Evolutionary conservation across 2,888 invertebrate species (phyloP).

Genomic region (Stictocephala bisonia): DNA sequence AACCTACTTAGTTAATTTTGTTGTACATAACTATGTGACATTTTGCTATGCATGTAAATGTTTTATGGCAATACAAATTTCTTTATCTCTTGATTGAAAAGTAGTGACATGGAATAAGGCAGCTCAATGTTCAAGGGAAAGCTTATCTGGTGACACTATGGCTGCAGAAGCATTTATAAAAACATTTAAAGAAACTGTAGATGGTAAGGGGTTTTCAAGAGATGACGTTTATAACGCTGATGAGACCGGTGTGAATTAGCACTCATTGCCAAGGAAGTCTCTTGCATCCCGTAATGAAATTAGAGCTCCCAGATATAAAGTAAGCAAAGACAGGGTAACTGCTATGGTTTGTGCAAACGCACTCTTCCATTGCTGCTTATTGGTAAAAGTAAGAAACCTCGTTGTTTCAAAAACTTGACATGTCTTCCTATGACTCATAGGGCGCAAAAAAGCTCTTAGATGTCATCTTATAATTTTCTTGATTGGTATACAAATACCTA

Average conservation of each 20-base stretch:
- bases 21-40: no score
- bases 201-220: conserved; percentile 30
- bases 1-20: no score
- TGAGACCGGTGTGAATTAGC: conserved; percentile 59
- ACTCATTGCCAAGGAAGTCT: conserved; percentile 57
- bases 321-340: conserved; percentile 59
- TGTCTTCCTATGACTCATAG: conserved; percentile 27
- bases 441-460: conserved; percentile 41
- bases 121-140: conserved; percentile 55
- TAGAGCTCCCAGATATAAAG: conserved; percentile 60
- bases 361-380: conserved; percentile 39
- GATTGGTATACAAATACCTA: background rate
- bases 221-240: conserved; percentile 59
- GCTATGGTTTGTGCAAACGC: conserved; percentile 38
- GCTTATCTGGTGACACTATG: conserved; percentile 42
- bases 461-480: conserved; percentile 18
- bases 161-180: conserved; percentile 50
- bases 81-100: no score
- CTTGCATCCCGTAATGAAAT: conserved; percentile 58
- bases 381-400: conserved; percentile 40
- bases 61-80: no score
- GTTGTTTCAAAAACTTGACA: conserved; percentile 47
- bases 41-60: no score
- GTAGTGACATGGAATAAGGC: conserved; percentile 53
- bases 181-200: conserved; percentile 53